Conservation (phyloP, 1,140 invertebrate species). For the Anastrepha ludens region DNA sequence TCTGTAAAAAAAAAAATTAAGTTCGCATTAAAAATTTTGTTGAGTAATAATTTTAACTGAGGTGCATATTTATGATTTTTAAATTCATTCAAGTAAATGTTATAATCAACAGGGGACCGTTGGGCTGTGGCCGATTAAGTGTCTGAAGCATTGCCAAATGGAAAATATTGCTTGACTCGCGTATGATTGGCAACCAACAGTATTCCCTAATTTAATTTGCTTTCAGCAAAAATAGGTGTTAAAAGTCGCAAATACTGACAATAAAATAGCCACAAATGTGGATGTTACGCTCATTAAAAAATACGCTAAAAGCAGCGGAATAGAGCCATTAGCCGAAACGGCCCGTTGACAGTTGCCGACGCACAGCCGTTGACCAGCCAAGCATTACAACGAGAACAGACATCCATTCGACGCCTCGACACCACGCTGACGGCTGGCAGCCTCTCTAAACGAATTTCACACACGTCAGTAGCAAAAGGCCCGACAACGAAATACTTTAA, state of each 20-base stretch:
- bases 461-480: background rate
- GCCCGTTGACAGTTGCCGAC: background rate
- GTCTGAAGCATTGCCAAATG: no score
- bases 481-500: no score
- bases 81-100: background rate
- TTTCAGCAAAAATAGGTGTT: background rate
- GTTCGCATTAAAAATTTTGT: background rate
- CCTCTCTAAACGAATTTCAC: background rate
- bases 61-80: background rate
- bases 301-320: background rate
- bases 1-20: conserved; percentile 60
- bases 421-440: background rate
- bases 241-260: background rate
- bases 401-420: background rate
- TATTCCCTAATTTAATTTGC: background rate
- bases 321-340: background rate
- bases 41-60: no score
- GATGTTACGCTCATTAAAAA: conserved; percentile 16
- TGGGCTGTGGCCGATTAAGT: no score
- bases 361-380: background rate
- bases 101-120: background rate
- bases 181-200: background rate
- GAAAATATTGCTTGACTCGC: background rate
- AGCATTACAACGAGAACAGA: background rate
- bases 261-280: background rate